Evolutionary conservation across 2,888 invertebrate genomes (phyloP).

Genomic region (Eueremaeus valkanovi): DNA sequence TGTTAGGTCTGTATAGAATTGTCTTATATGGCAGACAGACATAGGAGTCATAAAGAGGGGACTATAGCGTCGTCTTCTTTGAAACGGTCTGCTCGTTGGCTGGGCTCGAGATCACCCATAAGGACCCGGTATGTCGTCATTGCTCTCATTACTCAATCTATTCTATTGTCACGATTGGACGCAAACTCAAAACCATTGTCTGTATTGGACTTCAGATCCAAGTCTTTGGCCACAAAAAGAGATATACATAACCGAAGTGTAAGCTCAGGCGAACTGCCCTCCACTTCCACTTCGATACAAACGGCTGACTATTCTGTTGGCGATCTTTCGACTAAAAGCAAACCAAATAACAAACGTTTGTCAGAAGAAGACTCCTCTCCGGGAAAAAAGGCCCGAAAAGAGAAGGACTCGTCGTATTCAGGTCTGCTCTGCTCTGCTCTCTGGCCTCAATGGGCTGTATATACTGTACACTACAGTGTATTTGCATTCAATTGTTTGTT

Average conservation of each 20-base stretch:
- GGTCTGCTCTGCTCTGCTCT: not conserved
- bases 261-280: not conserved
- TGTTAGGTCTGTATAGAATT: conserved; percentile 12
- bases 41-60: conserved; percentile 30
- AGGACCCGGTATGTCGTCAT: conserved; percentile 24
- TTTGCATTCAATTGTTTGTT: not conserved
- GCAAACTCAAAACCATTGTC: no score
- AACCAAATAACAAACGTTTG: conserved; percentile 7
- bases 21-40: conserved; percentile 42
- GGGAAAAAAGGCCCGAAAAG: conserved; percentile 1
- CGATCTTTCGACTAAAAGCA: not conserved
- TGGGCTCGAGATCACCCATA: conserved; percentile 23
- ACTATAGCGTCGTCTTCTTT: conserved; percentile 31
- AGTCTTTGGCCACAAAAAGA: conserved; percentile 17
- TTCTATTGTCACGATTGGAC: not conserved
- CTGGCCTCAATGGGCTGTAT: not conserved
- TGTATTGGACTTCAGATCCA: not conserved
- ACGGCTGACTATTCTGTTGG: not conserved
- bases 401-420: not conserved
- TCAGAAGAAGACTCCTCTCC: conserved; percentile 21
- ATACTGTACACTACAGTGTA: not conserved
- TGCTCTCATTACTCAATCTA: not conserved
- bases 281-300: not conserved
- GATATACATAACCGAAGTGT: not conserved
- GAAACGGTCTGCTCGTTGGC: conserved; percentile 28